phyloP scores from a whole-genome alignment of 2,888 invertebrate species.

The Eudasyphora cyanicolor region DNA sequence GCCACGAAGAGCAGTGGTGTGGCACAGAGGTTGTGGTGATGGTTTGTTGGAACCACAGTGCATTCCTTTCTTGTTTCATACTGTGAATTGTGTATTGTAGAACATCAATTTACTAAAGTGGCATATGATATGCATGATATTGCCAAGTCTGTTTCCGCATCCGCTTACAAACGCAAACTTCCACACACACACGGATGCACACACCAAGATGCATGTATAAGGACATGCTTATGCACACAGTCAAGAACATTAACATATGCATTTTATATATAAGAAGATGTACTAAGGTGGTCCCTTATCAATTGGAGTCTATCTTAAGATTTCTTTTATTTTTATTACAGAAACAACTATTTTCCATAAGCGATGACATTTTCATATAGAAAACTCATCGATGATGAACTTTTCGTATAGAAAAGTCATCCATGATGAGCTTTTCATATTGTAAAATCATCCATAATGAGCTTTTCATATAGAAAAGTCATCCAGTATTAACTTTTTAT shows the following conservation, averaged over 20 bases:
- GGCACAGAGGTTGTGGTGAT: neutral
- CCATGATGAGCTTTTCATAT: too few relatives aligned
- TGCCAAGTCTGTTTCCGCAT: conserved; percentile 63
- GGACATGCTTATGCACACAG: conserved; percentile 24
- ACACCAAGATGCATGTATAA: neutral
- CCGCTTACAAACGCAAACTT: conserved; percentile 44
- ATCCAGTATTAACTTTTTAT: too few relatives aligned
- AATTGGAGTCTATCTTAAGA: too few relatives aligned
- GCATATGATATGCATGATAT: conserved; percentile 52
- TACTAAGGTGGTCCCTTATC: too few relatives aligned
- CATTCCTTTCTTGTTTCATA: conserved; percentile 28
- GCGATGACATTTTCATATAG: too few relatives aligned
- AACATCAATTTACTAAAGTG: conserved; percentile 64
- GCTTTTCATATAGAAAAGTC: too few relatives aligned
- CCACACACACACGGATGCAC: conserved; percentile 6
- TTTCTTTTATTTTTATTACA: too few relatives aligned
- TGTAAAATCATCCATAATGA: too few relatives aligned
- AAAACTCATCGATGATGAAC: too few relatives aligned
- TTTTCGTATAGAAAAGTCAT: too few relatives aligned
- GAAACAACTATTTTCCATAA: too few relatives aligned
- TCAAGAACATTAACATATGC: conserved; percentile 9
- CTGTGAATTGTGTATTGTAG: conserved; percentile 41
- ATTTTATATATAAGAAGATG: neutral
- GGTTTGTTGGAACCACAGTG: conserved; percentile 50
- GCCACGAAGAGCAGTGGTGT: neutral